Percentiles rank a stretch among this genome's conserved stretches.
These are phyloP conservation scores for Charina bottae DNA, from an alignment of 2,113 vertebrate genomes.

Conservation along the genomic window DNA sequence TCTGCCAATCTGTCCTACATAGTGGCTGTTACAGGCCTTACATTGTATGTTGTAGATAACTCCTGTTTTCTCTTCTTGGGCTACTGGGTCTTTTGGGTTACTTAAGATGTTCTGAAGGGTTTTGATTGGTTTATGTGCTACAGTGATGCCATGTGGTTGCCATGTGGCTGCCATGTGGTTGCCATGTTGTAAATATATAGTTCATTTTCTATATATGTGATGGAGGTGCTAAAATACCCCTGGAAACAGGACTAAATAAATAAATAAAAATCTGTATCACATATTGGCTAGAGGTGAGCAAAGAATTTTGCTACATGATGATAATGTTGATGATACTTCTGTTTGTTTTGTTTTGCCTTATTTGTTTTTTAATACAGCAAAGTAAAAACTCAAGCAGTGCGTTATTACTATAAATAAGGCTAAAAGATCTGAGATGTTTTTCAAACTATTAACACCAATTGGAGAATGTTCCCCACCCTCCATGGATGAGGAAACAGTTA, in stretches of 20 bases:
- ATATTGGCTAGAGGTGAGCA: neutral
- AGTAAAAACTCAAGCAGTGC: neutral
- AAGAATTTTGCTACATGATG: neutral
- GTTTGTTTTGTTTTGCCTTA: neutral
- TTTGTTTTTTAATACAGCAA: neutral
- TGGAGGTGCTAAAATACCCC: neutral
- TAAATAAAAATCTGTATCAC: neutral
- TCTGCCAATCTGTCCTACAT: no score
- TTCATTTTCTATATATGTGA: neutral
- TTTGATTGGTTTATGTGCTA: no score
- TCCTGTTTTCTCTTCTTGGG: no score
- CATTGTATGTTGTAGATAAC: no score
- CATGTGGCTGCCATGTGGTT: no score
- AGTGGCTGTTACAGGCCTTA: no score
- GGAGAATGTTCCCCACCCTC: neutral
- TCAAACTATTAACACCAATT: neutral
- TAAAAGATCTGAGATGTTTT: neutral
- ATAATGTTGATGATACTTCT: no score
- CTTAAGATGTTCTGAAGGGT: no score
- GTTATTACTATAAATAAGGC: neutral
- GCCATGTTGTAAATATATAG: no score
- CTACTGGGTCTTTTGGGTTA: no score
- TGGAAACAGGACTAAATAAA: neutral
- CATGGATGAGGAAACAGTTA: neutral
- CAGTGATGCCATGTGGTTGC: no score